Evolutionary conservation across 2,113 vertebrate species (phyloP).

Genomic region (Neotragus pygmaeus): DNA sequence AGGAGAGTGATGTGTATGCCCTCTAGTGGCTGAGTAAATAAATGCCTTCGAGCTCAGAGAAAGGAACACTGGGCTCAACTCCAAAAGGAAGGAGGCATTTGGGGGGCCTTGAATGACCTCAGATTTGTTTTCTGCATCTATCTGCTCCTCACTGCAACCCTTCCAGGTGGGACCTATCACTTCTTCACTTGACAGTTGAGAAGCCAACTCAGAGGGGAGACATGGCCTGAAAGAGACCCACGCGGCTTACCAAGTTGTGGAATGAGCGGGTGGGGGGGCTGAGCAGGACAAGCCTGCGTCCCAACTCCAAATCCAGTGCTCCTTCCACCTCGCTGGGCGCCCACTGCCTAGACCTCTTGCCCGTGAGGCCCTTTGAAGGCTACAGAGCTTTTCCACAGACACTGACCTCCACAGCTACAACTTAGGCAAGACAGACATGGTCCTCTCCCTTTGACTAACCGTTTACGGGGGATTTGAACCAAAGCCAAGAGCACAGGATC

Average conservation of each 20-base stretch:
- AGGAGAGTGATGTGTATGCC: no score
- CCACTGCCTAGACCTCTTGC: not conserved
- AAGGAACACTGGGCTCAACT: not conserved
- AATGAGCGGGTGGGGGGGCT: accelerated
- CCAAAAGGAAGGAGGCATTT: not conserved
- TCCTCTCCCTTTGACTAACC: not conserved
- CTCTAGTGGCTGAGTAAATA: not conserved
- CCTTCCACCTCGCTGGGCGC: not conserved
- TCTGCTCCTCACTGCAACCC: not conserved
- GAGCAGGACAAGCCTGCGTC: not conserved
- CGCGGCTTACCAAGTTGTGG: accelerated
- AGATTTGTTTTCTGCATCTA: not conserved
- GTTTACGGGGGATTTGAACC: not conserved
- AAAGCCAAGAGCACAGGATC: not conserved
- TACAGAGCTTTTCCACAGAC: not conserved
- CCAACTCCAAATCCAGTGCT: not conserved
- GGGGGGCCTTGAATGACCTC: not conserved
- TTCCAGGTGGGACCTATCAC: not conserved
- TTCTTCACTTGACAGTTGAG: not conserved
- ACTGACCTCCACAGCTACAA: not conserved
- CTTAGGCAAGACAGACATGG: not conserved
- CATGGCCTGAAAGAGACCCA: not conserved
- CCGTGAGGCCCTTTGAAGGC: not conserved
- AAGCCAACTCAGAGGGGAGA: not conserved
- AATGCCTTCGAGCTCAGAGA: not conserved